Evolutionary conservation across 2,113 vertebrate species (phyloP).

Genomic region (Zootoca vivipara): DNA sequence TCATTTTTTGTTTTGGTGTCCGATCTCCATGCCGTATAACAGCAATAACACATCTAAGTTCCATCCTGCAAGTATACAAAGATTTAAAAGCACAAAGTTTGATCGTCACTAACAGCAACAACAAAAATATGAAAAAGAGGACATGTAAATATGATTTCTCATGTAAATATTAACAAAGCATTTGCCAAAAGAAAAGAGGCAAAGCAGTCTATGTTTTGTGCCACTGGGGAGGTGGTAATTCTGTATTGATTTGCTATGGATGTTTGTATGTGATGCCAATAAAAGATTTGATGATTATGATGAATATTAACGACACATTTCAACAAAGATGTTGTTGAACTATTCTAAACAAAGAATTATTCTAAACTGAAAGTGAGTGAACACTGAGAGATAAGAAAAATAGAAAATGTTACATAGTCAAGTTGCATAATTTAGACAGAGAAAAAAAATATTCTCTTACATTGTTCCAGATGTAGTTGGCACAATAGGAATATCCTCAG

Average conservation of each 20-base stretch:
- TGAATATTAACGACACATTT: slow-evolving; percentile 36
- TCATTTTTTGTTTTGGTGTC: slow-evolving; percentile 87
- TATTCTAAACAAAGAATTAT: slow-evolving; percentile 50
- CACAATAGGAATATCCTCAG: slow-evolving; percentile 92
- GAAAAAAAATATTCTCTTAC: slow-evolving; percentile 71
- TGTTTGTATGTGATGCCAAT: no score
- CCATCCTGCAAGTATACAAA: slow-evolving; percentile 82
- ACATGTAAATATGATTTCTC: not conserved
- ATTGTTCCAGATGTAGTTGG: slow-evolving; percentile 92
- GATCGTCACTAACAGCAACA: not conserved
- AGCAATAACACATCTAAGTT: slow-evolving; percentile 86
- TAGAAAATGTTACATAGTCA: slow-evolving; percentile 43
- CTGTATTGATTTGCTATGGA: no score
- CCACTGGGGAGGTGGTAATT: no score
- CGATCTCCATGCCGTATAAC: slow-evolving; percentile 84
- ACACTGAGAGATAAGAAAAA: slow-evolving; percentile 58
- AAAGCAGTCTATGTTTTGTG: no score
- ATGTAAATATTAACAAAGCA: not conserved
- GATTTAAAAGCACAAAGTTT: not conserved
- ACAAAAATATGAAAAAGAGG: not conserved
- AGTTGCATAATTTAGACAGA: slow-evolving; percentile 5
- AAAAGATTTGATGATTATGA: no score
- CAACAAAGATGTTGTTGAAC: slow-evolving; percentile 47
- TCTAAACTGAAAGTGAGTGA: slow-evolving; percentile 52
- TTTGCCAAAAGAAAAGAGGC: no score